phyloP scores from a whole-genome alignment of 2,888 invertebrate species.

The Drosophila merina region DNA sequence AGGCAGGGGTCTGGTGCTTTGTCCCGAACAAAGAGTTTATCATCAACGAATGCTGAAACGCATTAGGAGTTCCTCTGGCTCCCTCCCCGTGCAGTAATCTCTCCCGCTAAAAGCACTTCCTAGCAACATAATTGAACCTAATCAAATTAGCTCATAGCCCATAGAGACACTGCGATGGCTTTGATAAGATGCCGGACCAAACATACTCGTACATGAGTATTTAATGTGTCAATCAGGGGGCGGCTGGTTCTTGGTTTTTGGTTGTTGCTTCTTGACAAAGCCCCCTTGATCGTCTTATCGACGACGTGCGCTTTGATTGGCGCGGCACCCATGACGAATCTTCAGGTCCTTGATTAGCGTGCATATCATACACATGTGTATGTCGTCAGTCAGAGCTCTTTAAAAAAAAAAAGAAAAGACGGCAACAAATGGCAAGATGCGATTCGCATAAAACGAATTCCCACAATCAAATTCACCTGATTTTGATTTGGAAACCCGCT shows the following conservation, averaged over 20 bases:
- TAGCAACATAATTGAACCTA: conserved; percentile 37
- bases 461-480: background rate
- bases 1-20: conserved; percentile 8
- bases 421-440: too few species aligned
- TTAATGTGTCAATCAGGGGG: conserved; percentile 40
- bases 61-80: conserved; percentile 7
- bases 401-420: background rate
- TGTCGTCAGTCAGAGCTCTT: background rate
- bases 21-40: conserved; percentile 39
- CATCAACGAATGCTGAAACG: conserved; percentile 17
- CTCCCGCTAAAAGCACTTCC: conserved; percentile 10
- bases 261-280: conserved; percentile 16
- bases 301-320: conserved; percentile 24
- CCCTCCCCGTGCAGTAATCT: background rate
- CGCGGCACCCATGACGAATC: conserved; percentile 21
- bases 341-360: conserved; percentile 10
- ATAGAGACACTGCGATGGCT: conserved; percentile 19
- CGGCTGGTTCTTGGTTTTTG: background rate
- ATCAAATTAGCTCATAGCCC: conserved; percentile 34
- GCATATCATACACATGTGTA: background rate
- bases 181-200: conserved; percentile 32
- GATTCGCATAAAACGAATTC: background rate
- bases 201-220: background rate
- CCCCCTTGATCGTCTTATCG: conserved; percentile 39
- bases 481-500: background rate